phyloP scores from a whole-genome alignment of 92 coral and sea anemone genomes.

The Porites evermanni region DNA sequence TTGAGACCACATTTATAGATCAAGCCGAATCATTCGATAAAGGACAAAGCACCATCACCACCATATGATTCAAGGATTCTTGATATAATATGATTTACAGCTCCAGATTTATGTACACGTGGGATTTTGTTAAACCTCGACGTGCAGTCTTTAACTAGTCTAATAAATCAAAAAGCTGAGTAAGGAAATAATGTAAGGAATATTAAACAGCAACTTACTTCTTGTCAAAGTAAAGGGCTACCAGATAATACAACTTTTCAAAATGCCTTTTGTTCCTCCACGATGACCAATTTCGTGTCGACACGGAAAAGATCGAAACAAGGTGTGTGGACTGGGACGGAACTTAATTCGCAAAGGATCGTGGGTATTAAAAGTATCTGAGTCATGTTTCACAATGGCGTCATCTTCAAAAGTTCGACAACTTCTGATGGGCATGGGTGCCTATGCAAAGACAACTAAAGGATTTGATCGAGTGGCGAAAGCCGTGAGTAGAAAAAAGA shows the following conservation, averaged over 20 bases:
- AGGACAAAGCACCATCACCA: not conserved
- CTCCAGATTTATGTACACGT: not conserved
- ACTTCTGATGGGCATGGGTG: conserved; percentile 4
- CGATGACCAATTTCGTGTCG: conserved; percentile 1
- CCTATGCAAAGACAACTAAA: conserved; percentile 13
- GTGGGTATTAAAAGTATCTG: not conserved
- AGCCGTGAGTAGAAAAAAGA: conserved; percentile 40
- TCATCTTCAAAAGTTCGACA: conserved; percentile 34
- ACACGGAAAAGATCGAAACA: conserved; percentile 28
- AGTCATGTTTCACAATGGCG: conserved; percentile 50
- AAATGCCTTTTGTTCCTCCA: conserved; percentile 3
- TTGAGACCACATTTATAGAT: not conserved
- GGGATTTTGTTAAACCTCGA: not conserved
- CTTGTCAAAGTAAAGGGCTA: not conserved
- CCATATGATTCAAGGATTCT: not conserved
- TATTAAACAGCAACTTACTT: conserved; percentile 13
- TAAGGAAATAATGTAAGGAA: not conserved
- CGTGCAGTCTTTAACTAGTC: not conserved
- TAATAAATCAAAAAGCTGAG: no score
- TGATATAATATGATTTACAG: no score
- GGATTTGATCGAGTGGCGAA: conserved; percentile 68
- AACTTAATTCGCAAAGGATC: conserved; percentile 15
- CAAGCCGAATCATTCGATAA: not conserved
- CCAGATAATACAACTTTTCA: not conserved
- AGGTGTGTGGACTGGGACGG: conserved; percentile 47